These are phyloP conservation scores for Empis stercorea DNA, from an alignment of 2,888 invertebrate species.

Conservation along the genomic window DNA sequence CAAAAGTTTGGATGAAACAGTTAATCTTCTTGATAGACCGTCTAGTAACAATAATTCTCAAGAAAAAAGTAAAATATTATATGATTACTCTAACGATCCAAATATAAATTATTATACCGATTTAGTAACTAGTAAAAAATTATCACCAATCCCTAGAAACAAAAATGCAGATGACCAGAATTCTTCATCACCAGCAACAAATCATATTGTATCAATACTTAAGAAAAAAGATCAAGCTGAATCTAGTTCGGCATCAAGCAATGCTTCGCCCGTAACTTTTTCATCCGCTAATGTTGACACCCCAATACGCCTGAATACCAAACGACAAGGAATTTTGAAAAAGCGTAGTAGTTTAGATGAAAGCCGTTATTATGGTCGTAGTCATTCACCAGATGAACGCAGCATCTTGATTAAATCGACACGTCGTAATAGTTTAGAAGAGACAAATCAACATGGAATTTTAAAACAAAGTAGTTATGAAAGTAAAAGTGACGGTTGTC, in stretches of 20 bases:
- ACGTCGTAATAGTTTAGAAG: conserved; percentile 34
- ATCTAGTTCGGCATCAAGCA: conserved; percentile 39
- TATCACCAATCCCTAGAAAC: conserved; percentile 22
- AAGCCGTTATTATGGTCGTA: conserved; percentile 35
- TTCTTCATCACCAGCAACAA: conserved; percentile 32
- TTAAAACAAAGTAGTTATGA: conserved; percentile 66
- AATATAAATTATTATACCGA: conserved; percentile 13
- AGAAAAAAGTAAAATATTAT: conserved; percentile 15
- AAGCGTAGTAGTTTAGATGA: conserved; percentile 75
- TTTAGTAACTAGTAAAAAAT: not conserved
- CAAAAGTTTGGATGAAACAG: conserved; percentile 9
- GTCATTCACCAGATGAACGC: conserved; percentile 35
- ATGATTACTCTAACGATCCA: conserved; percentile 21
- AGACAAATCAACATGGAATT: conserved; percentile 48
- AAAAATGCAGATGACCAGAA: conserved; percentile 35
- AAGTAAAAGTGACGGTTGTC: conserved; percentile 47
- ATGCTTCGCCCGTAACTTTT: conserved; percentile 64
- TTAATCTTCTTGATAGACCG: not conserved
- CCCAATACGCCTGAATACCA: conserved; percentile 39
- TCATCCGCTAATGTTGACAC: conserved; percentile 62
- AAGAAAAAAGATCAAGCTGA: conserved; percentile 49
- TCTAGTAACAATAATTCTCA: no score
- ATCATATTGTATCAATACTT: conserved; percentile 48
- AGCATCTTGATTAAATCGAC: conserved; percentile 34
- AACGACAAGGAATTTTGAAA: conserved; percentile 68